Evolutionary conservation across 2,888 invertebrate species (phyloP), one percentile per base, ranked within the genome.

Genomic region (Callosobruchus maculatus): DNA sequence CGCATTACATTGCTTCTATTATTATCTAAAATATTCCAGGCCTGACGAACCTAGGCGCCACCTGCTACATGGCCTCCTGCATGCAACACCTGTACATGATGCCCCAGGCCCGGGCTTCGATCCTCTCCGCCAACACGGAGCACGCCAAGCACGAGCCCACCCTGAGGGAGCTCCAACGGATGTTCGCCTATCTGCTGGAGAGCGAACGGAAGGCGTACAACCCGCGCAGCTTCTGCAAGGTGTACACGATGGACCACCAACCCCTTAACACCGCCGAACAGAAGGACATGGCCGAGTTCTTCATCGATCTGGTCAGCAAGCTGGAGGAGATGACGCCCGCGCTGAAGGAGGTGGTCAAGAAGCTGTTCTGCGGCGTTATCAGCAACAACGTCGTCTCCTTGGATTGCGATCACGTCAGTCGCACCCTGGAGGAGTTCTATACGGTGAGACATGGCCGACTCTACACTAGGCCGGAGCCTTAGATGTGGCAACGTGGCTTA

Each of bases 51-150:
- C 90, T 98, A 20, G 98, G 98, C 26, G 98, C 98, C 26, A 98
- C 98, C 0, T 98, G 98, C 86, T 98, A 98, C 87, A 97, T 98
- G 97, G 98, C 98, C 13, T 96, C 97, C 1, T 97, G 97, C 84
- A 95, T 98, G 93, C 98, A 98, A 86, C 98, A 98, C 87, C 88
- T 98, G 78, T 98, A 96, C 86, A 98, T 98, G 97, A 97, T 98
- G 94, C 97, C 97, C 4, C 95, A 95, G 84, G 96, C 97, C 0
- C 89, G 97, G 72, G 92, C 93, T 71, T 94, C 96, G 0, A 93
- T 98, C 80, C 88, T 98, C 73, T 90, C 91, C 5, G 94, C 95
- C 79, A 92, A 94, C 74, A 90, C 90, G 70, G 88, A 90, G 7
- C 91, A 92, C 70, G 93, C 92, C 76, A 93, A 95, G 78, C 97